These are phyloP conservation scores for Nymphicus hollandicus DNA, from an alignment of 2,113 vertebrate genomes.

Conservation along the genomic window DNA sequence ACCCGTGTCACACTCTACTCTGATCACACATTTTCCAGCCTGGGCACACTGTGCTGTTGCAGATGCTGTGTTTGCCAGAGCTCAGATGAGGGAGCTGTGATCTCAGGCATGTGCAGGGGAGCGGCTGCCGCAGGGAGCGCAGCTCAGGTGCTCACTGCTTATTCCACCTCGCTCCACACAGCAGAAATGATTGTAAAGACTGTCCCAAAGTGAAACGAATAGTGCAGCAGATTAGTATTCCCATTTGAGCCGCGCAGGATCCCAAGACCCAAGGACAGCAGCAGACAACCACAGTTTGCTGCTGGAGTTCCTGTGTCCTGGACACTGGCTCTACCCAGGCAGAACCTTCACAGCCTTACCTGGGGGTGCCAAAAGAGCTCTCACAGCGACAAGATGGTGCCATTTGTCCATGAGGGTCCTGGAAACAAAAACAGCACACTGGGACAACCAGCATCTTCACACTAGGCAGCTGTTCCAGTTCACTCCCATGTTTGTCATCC, in stretches of 20 bases:
- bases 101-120: rapidly evolving
- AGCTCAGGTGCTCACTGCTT: rapidly evolving
- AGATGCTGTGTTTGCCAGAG: neutral
- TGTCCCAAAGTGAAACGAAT: rapidly evolving
- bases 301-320: rapidly evolving
- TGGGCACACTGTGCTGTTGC: rapidly evolving
- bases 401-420: neutral
- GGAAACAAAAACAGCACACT: neutral
- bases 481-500: rapidly evolving
- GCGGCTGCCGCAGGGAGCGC: neutral
- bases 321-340: rapidly evolving
- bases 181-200: rapidly evolving
- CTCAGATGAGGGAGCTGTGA: conserved; percentile 33
- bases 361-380: neutral
- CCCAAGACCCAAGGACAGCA: neutral
- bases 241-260: rapidly evolving
- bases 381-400: rapidly evolving
- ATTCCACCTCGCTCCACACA: rapidly evolving
- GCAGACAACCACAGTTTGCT: neutral
- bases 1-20: rapidly evolving
- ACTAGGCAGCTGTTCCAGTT: rapidly evolving
- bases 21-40: rapidly evolving
- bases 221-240: rapidly evolving
- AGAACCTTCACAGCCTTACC: conserved; percentile 3
- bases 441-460: neutral